Conservation (phyloP, 2,113 vertebrate genomes). For the Brachirus orientalis region DNA sequence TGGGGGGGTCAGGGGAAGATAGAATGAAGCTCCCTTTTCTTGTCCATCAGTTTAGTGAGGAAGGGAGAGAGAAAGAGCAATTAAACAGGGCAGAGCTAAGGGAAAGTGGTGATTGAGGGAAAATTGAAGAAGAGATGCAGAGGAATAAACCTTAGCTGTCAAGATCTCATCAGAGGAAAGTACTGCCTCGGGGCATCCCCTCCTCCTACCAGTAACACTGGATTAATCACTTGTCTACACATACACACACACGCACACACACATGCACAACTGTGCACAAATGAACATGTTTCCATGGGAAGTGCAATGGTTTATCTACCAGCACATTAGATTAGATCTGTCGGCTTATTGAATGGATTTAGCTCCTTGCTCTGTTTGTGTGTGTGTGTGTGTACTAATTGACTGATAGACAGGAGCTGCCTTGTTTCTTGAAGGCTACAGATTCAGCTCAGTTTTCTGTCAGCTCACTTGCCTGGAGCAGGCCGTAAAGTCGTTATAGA, state of each 20-base stretch:
- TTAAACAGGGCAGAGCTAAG: slow-evolving; percentile 31
- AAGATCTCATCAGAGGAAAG: slow-evolving; percentile 72
- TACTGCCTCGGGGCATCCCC: slow-evolving; percentile 59
- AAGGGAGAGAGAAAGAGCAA: slow-evolving; percentile 30
- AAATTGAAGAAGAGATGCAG: slow-evolving; percentile 45
- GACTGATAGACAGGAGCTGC: slow-evolving; percentile 24
- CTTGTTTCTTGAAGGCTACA: slow-evolving; percentile 31
- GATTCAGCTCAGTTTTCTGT: slow-evolving; percentile 11
- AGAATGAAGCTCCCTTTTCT: neutral
- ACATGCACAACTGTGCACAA: too few species aligned
- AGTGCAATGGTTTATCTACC: slow-evolving; percentile 38
- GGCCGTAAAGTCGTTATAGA: slow-evolving; percentile 9
- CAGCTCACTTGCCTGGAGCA: slow-evolving; percentile 11
- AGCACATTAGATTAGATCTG: slow-evolving; percentile 54
- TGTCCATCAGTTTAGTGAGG: slow-evolving; percentile 14
- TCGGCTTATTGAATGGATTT: slow-evolving; percentile 35
- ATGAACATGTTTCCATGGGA: slow-evolving; percentile 12
- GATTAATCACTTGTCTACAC: slow-evolving; percentile 54
- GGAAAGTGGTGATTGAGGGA: slow-evolving; percentile 13
- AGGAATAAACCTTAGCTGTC: slow-evolving; percentile 68
- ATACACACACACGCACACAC: slow-evolving; percentile 6
- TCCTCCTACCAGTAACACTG: slow-evolving; percentile 64
- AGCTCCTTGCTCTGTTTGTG: slow-evolving; percentile 16
- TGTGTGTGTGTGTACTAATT: slow-evolving; percentile 13
- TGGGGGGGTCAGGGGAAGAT: neutral